A percentile compares a stretch with the other conserved stretches of the same genome.
These are phyloP conservation scores for Pygmarrhopalites habei DNA, from an alignment of 1,140 invertebrate species.

Conservation along the genomic window DNA sequence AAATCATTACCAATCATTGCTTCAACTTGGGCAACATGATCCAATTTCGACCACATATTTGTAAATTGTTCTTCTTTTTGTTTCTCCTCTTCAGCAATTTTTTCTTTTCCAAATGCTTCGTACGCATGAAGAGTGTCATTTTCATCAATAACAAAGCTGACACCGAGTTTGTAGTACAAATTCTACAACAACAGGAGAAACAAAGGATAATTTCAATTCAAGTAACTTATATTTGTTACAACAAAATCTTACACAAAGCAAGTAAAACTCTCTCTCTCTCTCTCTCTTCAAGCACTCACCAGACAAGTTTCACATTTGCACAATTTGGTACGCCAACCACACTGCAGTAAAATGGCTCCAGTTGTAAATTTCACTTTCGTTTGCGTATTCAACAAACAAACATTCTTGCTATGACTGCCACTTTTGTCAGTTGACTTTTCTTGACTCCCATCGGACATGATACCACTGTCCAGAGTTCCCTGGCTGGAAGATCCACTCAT, in stretches of 20 bases:
- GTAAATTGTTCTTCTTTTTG: slow-evolving; percentile 57
- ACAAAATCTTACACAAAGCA: not conserved
- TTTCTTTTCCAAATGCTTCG: slow-evolving; percentile 66
- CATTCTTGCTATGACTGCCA: not conserved
- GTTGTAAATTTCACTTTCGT: slow-evolving; percentile 27
- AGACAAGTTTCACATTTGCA: slow-evolving; percentile 54
- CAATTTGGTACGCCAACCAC: slow-evolving; percentile 64
- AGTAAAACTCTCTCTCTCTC: not conserved
- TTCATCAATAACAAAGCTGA: slow-evolving; percentile 67
- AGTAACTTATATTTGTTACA: too few relatives aligned
- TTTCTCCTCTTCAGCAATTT: slow-evolving; percentile 43
- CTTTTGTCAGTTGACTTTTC: slow-evolving; percentile 51
- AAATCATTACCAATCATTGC: slow-evolving; percentile 65
- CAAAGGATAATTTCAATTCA: not conserved
- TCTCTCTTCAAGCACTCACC: slow-evolving; percentile 39
- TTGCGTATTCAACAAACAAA: not conserved
- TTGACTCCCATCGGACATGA: slow-evolving; percentile 44
- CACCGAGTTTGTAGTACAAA: slow-evolving; percentile 59
- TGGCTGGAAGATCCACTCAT: too few relatives aligned
- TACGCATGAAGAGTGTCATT: slow-evolving; percentile 80
- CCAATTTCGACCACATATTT: slow-evolving; percentile 65
- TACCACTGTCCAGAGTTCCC: slow-evolving; percentile 4
- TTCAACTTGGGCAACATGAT: slow-evolving; percentile 73
- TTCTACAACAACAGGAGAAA: slow-evolving; percentile 42
- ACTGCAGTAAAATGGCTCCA: slow-evolving; percentile 57